These are phyloP conservation scores for Thomomys bottae DNA, from an alignment of 2,113 vertebrate species.

Conservation along the genomic window DNA sequence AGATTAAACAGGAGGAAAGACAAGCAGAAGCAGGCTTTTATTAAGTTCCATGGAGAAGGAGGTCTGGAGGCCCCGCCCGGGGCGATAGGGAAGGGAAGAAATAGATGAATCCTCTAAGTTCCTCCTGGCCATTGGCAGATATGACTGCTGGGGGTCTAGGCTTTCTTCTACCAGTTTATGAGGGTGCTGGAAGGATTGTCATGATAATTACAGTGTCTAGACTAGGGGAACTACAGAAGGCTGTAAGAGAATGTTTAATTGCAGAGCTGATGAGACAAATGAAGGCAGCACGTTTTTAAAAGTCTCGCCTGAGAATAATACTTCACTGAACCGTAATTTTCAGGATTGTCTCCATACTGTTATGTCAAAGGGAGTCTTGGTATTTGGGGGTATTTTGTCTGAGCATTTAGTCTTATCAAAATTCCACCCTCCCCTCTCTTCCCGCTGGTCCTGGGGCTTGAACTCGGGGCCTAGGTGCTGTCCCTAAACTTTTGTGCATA, in stretches of 20 bases:
- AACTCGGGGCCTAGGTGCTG: too few relatives aligned
- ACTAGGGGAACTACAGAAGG: slow-evolving; percentile 58
- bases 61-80: slow-evolving; percentile 21
- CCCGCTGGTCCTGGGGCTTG: too few relatives aligned
- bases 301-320: slow-evolving; percentile 24
- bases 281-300: slow-evolving; percentile 15
- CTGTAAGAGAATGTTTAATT: slow-evolving; percentile 64
- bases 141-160: slow-evolving; percentile 4
- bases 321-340: not conserved
- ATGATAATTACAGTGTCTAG: slow-evolving; percentile 65
- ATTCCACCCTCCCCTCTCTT: too few relatives aligned
- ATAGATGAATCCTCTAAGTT: slow-evolving; percentile 32
- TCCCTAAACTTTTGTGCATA: too few relatives aligned
- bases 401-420: slow-evolving; percentile 1
- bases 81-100: slow-evolving; percentile 29
- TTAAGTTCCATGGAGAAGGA: slow-evolving; percentile 27
- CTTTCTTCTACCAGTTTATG: slow-evolving; percentile 53
- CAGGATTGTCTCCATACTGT: not conserved
- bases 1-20: not conserved
- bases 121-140: slow-evolving; percentile 1
- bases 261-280: slow-evolving; percentile 35
- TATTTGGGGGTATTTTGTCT: slow-evolving; percentile 19
- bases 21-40: slow-evolving; percentile 20
- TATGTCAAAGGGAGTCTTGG: not conserved
- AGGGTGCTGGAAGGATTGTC: slow-evolving; percentile 50